Evolutionary conservation across 2,797 vertebrate genomes (phyloP).

Genomic region (Sphenodon punctatus): DNA sequence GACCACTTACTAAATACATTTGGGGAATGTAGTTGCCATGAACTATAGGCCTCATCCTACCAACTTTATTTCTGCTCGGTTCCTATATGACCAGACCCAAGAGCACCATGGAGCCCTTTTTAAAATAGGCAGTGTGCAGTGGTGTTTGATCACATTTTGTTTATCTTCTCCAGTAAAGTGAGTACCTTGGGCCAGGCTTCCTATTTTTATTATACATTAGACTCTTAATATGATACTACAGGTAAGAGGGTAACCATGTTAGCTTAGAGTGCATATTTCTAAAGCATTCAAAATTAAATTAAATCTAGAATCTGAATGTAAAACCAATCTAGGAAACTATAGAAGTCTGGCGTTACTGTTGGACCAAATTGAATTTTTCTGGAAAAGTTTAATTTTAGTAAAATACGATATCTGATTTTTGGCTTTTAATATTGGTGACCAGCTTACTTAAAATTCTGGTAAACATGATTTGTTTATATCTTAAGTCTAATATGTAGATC

Average conservation of each 20-base stretch:
- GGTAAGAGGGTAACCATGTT: neutral
- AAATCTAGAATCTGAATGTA: conserved; percentile 7
- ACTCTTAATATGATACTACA: neutral
- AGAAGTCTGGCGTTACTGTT: neutral
- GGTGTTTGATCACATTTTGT: neutral
- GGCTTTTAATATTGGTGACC: no score
- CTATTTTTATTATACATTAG: neutral
- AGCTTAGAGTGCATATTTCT: conserved; percentile 34
- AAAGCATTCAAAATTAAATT: neutral
- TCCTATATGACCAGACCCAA: no score
- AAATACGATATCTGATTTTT: neutral
- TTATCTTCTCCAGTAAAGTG: neutral
- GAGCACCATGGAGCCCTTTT: no score
- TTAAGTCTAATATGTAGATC: neutral
- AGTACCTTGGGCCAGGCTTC: neutral
- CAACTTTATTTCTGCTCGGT: no score
- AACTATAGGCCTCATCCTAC: neutral
- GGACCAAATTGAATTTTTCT: neutral
- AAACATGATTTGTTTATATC: no score
- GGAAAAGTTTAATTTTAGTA: neutral
- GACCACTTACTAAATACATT: no score
- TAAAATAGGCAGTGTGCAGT: neutral
- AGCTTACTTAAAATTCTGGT: no score
- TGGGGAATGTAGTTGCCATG: neutral
- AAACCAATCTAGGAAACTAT: neutral